Conservation (phyloP, 2,888 invertebrate species). For the Micropterix aruncella region DNA sequence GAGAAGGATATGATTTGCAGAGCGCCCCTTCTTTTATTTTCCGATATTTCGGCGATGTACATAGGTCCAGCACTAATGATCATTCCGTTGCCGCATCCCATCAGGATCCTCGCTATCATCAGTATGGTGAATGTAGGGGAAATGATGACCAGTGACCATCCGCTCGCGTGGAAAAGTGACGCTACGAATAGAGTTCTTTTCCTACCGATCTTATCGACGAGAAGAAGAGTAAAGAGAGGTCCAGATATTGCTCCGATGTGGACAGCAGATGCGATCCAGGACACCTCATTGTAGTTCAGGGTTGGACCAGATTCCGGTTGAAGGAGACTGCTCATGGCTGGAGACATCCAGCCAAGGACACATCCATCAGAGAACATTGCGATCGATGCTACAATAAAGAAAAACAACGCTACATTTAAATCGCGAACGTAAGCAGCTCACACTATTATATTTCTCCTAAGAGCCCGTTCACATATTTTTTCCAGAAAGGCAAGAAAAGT, state of each 20-base stretch:
- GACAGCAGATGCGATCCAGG: neutral
- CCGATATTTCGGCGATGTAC: neutral
- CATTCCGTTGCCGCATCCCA: neutral
- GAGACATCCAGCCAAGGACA: neutral
- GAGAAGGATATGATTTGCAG: neutral
- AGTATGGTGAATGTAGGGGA: neutral
- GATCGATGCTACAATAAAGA: neutral
- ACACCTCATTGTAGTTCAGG: neutral
- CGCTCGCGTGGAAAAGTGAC: neutral
- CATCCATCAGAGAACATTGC: neutral
- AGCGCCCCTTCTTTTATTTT: neutral
- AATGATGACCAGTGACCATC: neutral
- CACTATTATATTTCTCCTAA: no score
- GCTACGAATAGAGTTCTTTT: neutral
- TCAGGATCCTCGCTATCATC: neutral
- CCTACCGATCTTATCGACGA: neutral
- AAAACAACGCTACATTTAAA: no score
- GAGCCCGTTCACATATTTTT: no score
- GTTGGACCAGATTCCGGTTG: neutral
- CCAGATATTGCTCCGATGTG: neutral
- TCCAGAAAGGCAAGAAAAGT: no score
- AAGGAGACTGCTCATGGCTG: neutral
- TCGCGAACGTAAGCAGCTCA: no score
- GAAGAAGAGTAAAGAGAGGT: neutral
- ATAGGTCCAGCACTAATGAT: neutral